Conservation (phyloP, 1,140 invertebrate genomes). For the Drosophila tristis region DNA sequence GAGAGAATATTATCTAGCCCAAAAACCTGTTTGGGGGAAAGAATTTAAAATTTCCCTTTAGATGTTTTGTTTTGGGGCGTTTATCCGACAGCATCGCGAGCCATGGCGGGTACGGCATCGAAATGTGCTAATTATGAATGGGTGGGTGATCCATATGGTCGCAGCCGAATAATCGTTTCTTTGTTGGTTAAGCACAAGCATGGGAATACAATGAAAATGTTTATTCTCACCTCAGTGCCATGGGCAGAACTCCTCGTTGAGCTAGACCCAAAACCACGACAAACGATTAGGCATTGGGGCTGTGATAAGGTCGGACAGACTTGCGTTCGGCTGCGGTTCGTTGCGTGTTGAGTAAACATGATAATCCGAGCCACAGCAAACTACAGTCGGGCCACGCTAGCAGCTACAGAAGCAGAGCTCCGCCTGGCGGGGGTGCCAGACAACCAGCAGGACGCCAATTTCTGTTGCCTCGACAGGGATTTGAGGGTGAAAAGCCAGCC, state of each 20-base stretch:
- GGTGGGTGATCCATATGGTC: constrained; percentile 16
- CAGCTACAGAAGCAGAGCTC: not conserved
- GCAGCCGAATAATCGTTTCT: constrained; percentile 6
- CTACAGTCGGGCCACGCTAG: constrained; percentile 19
- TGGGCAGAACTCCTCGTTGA: not conserved
- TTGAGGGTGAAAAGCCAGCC: not conserved
- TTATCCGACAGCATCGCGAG: not conserved
- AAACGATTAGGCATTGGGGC: constrained; percentile 29
- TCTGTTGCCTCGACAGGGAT: constrained; percentile 14
- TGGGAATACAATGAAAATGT: constrained; percentile 16
- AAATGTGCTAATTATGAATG: constrained; percentile 41
- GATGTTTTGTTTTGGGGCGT: constrained; percentile 16
- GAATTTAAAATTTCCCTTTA: constrained; percentile 16
- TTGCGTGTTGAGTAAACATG: constrained; percentile 51
- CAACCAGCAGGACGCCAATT: constrained; percentile 18
- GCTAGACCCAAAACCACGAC: constrained; percentile 19
- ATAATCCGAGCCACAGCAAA: constrained; percentile 48
- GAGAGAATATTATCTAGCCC: constrained; percentile 67
- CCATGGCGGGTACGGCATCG: not conserved
- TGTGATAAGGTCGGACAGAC: constrained; percentile 22
- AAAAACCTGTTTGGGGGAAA: constrained; percentile 17
- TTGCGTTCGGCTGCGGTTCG: constrained; percentile 30
- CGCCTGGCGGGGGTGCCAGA: constrained; percentile 11
- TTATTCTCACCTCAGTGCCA: not conserved
- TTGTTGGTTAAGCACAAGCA: constrained; percentile 10